Base-by-base conservation (phyloP, 2,888 invertebrate genomes). In the Oasisia sp. region DNA sequence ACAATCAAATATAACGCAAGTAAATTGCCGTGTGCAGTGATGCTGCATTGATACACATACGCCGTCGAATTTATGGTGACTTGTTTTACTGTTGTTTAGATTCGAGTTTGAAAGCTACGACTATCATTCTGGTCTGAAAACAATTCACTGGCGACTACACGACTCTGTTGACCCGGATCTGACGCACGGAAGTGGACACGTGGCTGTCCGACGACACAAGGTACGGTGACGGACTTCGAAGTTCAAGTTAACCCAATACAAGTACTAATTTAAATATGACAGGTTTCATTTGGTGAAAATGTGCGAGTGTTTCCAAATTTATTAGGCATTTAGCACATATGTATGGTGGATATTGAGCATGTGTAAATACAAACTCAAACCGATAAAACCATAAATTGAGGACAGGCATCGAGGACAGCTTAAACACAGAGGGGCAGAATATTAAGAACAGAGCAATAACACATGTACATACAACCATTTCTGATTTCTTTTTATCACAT, bases 91-190 rank as follows among this genome's bases (percentile, higher is more conserved):
- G 32, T 27, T 90, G 14, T 90, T 38, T 91, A 91, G 91, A 74
- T 74, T 91, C 32, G 74, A 91, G n/a, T 91, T 91, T 91, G 91
- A 74, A 11, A 58, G 91, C 45, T 91, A 38, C 58, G 92, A 92
- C 92, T 32, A 56, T 32, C 92, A 92, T 32, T 74, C 74, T 58
- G 92, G 92, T n/a, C 32, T 92, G 19, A 32, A 91, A 12, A 19
- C 11, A 9, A 91, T 92, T 90, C 27, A 32, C 32, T 92, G 92
- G 92, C 91, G 50, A 32, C 45, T 92, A 12, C 90, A 91, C 32
- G 90, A 92, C 45, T 50, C 58, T n/a, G 58, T n/a, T 50, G 74
- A 92, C 58, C 32, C 90, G 74, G 74, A n/a, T 74, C 74, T 74
- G 27, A 74, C 74, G 27, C 74, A 74, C 74, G 74, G 74, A 27